Evolutionary conservation across 2,888 invertebrate genomes (phyloP), one percentile per base, ranked within the genome.

Genomic region (Hirtodrosophila confusa): DNA sequence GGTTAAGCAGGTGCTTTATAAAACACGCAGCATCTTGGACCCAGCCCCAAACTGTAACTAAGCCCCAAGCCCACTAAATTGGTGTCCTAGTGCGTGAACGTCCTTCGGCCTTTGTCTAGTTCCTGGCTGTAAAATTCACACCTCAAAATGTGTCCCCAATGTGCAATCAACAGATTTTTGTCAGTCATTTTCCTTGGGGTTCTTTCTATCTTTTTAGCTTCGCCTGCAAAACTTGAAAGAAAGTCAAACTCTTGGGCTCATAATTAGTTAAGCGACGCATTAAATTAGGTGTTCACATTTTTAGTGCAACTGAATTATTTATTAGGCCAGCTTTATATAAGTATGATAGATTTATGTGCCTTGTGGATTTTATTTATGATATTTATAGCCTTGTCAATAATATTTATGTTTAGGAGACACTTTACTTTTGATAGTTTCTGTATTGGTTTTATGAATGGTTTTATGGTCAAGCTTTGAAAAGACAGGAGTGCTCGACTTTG

Each of bases 1-100:
- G 84, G 84, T 86, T 86, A 84, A 86, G 70, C 84, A 86, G 86
- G 86, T 84, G 82, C 86, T 84, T 86, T 84, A 80, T 77, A 83
- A 80, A 71, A 80, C 75, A 70, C 48, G 61, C 75, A 78, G 69
- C 75, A 65, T 17, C 63, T 56, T 45, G 48, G 55, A 48, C 48
- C 50, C 45, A 35, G 24, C 35, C 56, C 44, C 55, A 7, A 67
- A 66, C 78, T 82, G 79, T 83, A 83, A 86, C 78, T 83, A 80
- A 77, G 68, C 69, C 77, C 70, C 63, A 77, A 69, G 44, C 48
- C 45, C 37, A 6, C 40, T 31, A 43, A 54, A 49, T 54, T 50
- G 54, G 35, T 70, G 51, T 39, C 27, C 45, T 41, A 64, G 62
- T 63, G 51, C 61, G 61, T 61, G 8, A 47, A 53, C 49, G 43